Conservation (phyloP, 2,113 vertebrate species). For the Tachysurus fulvidraco region DNA sequence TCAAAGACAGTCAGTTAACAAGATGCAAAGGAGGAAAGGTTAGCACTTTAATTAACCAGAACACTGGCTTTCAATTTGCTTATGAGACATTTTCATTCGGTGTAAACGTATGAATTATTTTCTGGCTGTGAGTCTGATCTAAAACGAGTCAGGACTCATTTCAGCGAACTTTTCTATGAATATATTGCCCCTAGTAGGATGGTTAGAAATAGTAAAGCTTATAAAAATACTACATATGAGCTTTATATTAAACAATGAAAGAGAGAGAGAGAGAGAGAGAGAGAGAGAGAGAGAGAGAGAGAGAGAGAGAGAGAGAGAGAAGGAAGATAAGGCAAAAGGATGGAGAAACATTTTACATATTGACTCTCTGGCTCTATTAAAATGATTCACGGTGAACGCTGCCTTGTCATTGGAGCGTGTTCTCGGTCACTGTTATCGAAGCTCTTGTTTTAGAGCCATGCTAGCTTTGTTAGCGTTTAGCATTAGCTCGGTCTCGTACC, state of each 20-base stretch:
- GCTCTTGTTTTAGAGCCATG: not conserved
- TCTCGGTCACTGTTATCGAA: not conserved
- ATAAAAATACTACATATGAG: too few relatives aligned
- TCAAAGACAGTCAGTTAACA: not conserved
- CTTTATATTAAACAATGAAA: too few relatives aligned
- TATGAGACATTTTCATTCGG: too few relatives aligned
- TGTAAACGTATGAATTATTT: too few relatives aligned
- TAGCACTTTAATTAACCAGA: not conserved
- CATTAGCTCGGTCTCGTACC: not conserved
- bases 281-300: not conserved
- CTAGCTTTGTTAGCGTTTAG: not conserved
- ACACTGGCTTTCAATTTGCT: too few relatives aligned
- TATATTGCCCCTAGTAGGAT: too few relatives aligned
- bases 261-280: not conserved
- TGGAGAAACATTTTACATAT: too few relatives aligned
- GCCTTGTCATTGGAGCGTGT: conserved; percentile 40
- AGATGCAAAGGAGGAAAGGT: not conserved
- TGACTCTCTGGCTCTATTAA: conserved; percentile 20
- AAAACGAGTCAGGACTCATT: too few relatives aligned
- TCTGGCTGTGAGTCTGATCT: too few relatives aligned
- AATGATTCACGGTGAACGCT: conserved; percentile 46
- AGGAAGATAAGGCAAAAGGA: too few relatives aligned
- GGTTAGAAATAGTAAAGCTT: too few relatives aligned
- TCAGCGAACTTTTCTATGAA: too few relatives aligned
- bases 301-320: conserved; percentile 28